Evolutionary conservation across 1,140 invertebrate genomes (phyloP).

Genomic region (Conus betulinus): DNA sequence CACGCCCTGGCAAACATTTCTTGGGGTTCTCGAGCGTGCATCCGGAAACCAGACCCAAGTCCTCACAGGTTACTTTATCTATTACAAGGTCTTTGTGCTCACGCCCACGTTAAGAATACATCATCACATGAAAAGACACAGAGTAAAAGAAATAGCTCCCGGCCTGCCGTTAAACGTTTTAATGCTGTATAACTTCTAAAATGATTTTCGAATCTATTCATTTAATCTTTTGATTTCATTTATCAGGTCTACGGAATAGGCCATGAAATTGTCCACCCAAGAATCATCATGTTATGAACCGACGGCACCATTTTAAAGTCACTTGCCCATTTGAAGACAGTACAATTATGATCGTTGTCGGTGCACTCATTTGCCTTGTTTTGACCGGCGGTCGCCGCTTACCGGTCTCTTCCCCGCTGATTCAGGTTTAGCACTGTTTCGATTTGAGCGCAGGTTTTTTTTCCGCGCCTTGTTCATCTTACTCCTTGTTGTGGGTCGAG

Average conservation of each 20-base stretch:
- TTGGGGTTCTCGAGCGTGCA: no score
- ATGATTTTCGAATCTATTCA: no score
- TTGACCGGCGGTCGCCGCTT: slow-evolving; percentile 37
- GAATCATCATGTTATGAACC: not conserved
- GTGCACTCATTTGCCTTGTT: slow-evolving; percentile 31
- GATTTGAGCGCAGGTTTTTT: slow-evolving; percentile 35
- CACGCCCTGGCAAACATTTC: no score
- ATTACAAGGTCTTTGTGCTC: no score
- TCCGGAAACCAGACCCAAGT: no score
- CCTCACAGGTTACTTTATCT: no score
- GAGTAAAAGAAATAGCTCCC: not conserved
- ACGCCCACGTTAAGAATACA: not conserved
- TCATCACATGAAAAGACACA: not conserved
- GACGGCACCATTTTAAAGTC: not conserved
- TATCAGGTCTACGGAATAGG: not conserved
- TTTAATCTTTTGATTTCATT: not conserved
- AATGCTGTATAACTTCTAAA: not conserved
- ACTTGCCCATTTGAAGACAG: not conserved
- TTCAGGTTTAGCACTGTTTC: slow-evolving; percentile 44
- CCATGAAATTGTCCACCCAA: not conserved
- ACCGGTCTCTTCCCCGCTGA: slow-evolving; percentile 45
- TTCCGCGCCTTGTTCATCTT: slow-evolving; percentile 44
- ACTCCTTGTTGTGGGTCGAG: slow-evolving; percentile 50
- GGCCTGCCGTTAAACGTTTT: not conserved
- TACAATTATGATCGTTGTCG: not conserved